A percentile compares a stretch with the other conserved stretches of the same genome.
These are phyloP conservation scores for Pharmacophagus antenor DNA, from an alignment of 2,888 invertebrate genomes.

Conservation along the genomic window DNA sequence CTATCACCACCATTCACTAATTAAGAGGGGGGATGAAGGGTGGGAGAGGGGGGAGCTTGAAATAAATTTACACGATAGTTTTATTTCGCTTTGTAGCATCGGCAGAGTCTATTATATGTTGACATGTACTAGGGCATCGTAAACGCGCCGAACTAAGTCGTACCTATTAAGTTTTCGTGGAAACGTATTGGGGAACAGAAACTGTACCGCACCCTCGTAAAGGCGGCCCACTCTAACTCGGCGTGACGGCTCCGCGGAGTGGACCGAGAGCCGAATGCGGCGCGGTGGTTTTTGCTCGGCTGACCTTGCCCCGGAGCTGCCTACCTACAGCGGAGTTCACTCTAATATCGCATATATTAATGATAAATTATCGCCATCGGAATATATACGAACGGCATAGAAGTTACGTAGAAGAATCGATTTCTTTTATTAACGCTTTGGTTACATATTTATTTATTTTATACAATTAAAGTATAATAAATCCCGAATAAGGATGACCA, in stretches of 20 bases:
- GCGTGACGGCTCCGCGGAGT: conserved; percentile 28
- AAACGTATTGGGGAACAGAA: conserved; percentile 26
- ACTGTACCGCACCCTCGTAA: conserved; percentile 28
- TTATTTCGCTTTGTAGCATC: too few relatives aligned
- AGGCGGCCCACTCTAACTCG: conserved; percentile 27
- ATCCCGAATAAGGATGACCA: too few relatives aligned
- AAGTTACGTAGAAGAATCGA: too few relatives aligned
- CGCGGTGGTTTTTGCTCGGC: conserved; percentile 21
- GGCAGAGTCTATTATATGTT: too few relatives aligned
- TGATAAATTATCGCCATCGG: not conserved
- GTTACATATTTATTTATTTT: too few relatives aligned
- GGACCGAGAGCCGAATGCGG: conserved; percentile 5
- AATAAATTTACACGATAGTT: too few relatives aligned
- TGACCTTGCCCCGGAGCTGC: conserved; percentile 23
- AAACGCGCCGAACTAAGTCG: conserved; percentile 20
- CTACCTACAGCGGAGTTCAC: conserved; percentile 16
- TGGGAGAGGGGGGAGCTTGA: too few relatives aligned
- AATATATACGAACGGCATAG: too few relatives aligned
- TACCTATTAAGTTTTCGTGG: conserved; percentile 23
- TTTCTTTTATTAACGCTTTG: too few relatives aligned
- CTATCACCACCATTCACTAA: too few relatives aligned
- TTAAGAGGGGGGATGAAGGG: too few relatives aligned
- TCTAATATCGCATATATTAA: conserved; percentile 14
- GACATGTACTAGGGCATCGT: conserved; percentile 10
- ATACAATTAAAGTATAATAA: too few relatives aligned